Evolutionary conservation across 2,888 invertebrate genomes (phyloP).

Genomic region (Brachycybe producta): DNA sequence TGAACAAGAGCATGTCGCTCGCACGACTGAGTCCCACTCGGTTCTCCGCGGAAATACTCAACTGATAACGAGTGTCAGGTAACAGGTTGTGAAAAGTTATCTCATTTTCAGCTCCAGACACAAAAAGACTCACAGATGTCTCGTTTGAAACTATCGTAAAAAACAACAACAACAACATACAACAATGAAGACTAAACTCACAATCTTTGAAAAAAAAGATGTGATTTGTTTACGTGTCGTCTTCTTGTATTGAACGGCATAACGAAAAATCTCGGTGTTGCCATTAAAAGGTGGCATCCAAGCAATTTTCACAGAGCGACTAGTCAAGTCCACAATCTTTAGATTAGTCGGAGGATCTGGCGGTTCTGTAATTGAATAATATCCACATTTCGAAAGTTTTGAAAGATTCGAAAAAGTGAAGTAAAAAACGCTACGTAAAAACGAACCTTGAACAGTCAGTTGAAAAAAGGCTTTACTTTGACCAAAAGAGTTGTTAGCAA

Average conservation of each 20-base stretch:
- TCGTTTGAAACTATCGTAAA: conserved; percentile 13
- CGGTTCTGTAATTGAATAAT: conserved; percentile 47
- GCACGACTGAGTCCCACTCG: conserved; percentile 36
- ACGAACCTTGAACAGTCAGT: too few species aligned
- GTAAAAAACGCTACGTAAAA: too few species aligned
- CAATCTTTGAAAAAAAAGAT: conserved; percentile 26
- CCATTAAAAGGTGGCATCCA: conserved; percentile 89
- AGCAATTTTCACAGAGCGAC: conserved; percentile 73
- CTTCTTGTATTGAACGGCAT: conserved; percentile 80
- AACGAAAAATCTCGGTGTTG: conserved; percentile 75
- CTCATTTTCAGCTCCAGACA: conserved; percentile 7
- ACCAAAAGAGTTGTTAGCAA: background rate
- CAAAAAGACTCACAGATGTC: conserved; percentile 4
- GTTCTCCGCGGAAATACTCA: conserved; percentile 84
- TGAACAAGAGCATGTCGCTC: conserved; percentile 72
- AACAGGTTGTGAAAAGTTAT: conserved; percentile 47
- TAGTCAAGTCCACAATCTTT: conserved; percentile 78
- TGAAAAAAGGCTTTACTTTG: too few species aligned
- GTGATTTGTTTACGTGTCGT: conserved; percentile 30
- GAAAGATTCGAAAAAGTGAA: too few species aligned
- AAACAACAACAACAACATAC: background rate
- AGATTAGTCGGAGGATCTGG: conserved; percentile 80
- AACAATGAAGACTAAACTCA: background rate
- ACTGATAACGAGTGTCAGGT: conserved; percentile 83
- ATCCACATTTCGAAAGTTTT: background rate